Conservation (phyloP, 2,888 invertebrate genomes). For the Agriopis leucophaearia region DNA sequence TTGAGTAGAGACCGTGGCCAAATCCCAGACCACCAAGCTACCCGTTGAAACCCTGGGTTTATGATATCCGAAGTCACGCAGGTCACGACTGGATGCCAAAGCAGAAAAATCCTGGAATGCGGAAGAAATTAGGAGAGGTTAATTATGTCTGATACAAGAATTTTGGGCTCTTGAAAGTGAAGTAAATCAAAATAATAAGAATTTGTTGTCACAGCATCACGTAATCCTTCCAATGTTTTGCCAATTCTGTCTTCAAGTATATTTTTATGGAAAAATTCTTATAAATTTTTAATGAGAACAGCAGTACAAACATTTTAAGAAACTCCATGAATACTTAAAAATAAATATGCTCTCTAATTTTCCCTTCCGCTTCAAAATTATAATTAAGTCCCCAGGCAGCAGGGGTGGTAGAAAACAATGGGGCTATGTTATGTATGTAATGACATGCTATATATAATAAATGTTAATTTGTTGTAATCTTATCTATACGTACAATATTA, state of each 20-base stretch:
- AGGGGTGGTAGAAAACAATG: constrained; percentile 43
- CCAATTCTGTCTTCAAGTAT: not conserved
- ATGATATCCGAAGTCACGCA: too few relatives aligned
- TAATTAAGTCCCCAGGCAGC: constrained; percentile 49
- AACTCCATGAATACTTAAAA: constrained; percentile 41
- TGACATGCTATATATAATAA: not conserved
- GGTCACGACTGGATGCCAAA: too few relatives aligned
- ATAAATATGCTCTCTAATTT: constrained; percentile 47
- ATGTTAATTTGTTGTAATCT: constrained; percentile 3
- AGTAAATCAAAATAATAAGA: too few relatives aligned
- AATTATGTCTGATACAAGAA: too few relatives aligned
- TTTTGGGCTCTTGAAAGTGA: too few relatives aligned
- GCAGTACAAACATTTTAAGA: constrained; percentile 12
- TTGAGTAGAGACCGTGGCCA: too few relatives aligned
- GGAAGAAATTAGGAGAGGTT: too few relatives aligned
- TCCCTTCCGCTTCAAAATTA: constrained; percentile 46
- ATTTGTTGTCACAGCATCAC: not conserved
- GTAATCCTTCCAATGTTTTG: not conserved
- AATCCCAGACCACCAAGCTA: too few relatives aligned
- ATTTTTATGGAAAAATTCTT: not conserved
- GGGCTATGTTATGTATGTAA: not conserved
- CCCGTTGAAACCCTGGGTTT: too few relatives aligned
- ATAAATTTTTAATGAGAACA: constrained; percentile 19
- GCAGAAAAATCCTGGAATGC: too few relatives aligned
- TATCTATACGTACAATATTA: constrained; percentile 40